Base-by-base conservation (phyloP, 2,797 vertebrate species). In the Channa striata region DNA sequence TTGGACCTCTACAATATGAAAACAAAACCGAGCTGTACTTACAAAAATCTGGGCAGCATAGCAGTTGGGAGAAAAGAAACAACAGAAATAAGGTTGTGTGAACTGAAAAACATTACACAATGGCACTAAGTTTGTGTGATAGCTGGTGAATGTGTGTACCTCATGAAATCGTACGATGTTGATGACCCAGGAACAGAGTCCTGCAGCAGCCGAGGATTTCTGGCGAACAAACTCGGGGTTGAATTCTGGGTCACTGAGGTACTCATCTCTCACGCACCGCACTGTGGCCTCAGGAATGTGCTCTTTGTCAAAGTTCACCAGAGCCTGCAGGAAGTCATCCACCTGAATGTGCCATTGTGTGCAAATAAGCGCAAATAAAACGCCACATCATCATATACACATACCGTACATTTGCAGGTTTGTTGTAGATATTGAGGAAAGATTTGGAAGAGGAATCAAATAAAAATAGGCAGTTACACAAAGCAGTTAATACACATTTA, bases 301-400 rank as follows among this genome's bases (percentile, higher is more conserved):
- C 84, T 96, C 84, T 82, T 95, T 94, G 86, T 95, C 91, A 85
- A 96, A 96, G 92, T 93, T 93, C 85, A 94, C 81, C 83, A 92
- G 77, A 11, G 91, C 91, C 88, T 95, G 90, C 68, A 94, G 86
- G 90, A 95, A 95, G 68, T 92, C 85, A 51, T 94, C 91, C 54
- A 95, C 92, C 89, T 95, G 85, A 19, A 65, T 4, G 34, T 4
- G 25, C 16, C 60, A 40, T 39, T 16, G 54, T 33, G 58, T 43
- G 42, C 25, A 47, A 44, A 21, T 2, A 58, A 20, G 30, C 25
- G 49, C 11, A 36, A 8, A 23, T 52, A 20, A 68, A 6, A 59
- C 25, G 42, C 67, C 20, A 68, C 14, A 11, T 46, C 13, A 23
- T 33, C 4, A 33, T 42, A 30, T 30, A 4, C 25, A 30, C 25